Percentiles rank a stretch among this genome's conserved stretches.
These are phyloP conservation scores for Stegodyphus dumicola DNA, from an alignment of 1,140 invertebrate genomes.

Conservation along the genomic window DNA sequence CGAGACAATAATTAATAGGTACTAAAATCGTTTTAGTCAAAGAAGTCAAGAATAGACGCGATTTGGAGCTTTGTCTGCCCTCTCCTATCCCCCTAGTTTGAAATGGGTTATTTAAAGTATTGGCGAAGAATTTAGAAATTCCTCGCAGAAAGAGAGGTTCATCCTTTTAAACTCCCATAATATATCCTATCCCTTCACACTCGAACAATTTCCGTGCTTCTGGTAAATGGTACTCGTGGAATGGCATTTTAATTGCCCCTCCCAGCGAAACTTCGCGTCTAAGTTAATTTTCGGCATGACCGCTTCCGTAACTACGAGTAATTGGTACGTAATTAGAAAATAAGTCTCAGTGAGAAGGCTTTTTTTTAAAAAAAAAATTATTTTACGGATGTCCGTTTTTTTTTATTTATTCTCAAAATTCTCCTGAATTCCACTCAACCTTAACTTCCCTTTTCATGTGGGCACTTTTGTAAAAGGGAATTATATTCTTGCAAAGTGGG, in stretches of 20 bases:
- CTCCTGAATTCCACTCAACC: not conserved
- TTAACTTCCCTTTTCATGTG: no score
- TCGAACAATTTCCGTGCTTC: constrained; percentile 31
- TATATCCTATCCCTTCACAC: constrained; percentile 17
- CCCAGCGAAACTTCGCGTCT: constrained; percentile 15
- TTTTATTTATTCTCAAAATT: not conserved
- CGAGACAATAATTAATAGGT: no score
- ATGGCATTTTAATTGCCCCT: constrained; percentile 56
- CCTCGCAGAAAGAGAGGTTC: not conserved
- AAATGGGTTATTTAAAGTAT: not conserved
- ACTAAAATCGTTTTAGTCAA: no score
- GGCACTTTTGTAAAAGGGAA: constrained; percentile 24
- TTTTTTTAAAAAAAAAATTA: constrained; percentile 9
- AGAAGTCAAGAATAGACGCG: no score
- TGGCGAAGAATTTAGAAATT: not conserved
- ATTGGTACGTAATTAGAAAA: constrained; percentile 58
- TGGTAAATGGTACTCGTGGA: not conserved
- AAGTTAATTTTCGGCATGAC: constrained; percentile 55
- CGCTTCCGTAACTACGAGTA: constrained; percentile 35
- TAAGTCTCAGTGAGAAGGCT: constrained; percentile 35
- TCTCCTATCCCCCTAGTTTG: not conserved
- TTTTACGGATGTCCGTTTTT: not conserved
- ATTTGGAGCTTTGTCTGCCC: no score
- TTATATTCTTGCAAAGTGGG: constrained; percentile 6
- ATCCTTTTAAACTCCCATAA: constrained; percentile 24